A percentile compares a stretch with the other conserved stretches of the same genome.
phyloP scores from a whole-genome alignment of 1,140 invertebrate species.

The Macrostomum lignano region DNA sequence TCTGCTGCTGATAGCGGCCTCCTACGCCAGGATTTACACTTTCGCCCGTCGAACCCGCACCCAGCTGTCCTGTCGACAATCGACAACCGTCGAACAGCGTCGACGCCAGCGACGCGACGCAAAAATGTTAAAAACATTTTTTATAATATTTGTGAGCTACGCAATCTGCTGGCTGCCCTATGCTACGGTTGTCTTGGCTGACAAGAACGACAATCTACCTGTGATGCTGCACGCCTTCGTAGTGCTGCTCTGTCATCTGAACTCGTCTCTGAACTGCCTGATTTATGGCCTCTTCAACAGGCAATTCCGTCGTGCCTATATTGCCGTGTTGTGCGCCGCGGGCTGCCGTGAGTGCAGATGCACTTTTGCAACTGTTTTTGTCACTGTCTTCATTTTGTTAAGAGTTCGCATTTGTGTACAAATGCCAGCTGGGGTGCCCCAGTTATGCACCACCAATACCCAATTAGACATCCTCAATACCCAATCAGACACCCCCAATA shows the following conservation, averaged over 20 bases:
- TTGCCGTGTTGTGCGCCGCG: too few species aligned
- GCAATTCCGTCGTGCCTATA: conserved; percentile 1
- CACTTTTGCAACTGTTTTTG: too few species aligned
- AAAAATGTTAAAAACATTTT: neutral
- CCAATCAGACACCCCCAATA: too few species aligned
- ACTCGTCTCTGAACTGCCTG: neutral
- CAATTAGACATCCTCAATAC: too few species aligned
- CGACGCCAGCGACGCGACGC: too few species aligned
- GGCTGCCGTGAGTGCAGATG: too few species aligned
- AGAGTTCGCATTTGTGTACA: too few species aligned
- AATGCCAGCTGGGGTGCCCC: too few species aligned
- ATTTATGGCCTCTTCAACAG: neutral
- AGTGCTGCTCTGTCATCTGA: neutral
- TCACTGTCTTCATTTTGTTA: too few species aligned
- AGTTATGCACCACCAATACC: too few species aligned
- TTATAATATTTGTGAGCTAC: neutral
- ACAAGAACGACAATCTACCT: neutral
- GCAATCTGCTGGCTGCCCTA: neutral
- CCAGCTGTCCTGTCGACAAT: too few species aligned
- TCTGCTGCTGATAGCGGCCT: conserved; percentile 11
- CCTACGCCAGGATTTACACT: conserved; percentile 9
- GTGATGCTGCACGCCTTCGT: neutral
- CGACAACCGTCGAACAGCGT: conserved; percentile 2
- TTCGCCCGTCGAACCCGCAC: neutral
- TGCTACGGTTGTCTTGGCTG: neutral